Base-by-base conservation (phyloP, 1,140 invertebrate genomes). In the Eciton burchellii region DNA sequence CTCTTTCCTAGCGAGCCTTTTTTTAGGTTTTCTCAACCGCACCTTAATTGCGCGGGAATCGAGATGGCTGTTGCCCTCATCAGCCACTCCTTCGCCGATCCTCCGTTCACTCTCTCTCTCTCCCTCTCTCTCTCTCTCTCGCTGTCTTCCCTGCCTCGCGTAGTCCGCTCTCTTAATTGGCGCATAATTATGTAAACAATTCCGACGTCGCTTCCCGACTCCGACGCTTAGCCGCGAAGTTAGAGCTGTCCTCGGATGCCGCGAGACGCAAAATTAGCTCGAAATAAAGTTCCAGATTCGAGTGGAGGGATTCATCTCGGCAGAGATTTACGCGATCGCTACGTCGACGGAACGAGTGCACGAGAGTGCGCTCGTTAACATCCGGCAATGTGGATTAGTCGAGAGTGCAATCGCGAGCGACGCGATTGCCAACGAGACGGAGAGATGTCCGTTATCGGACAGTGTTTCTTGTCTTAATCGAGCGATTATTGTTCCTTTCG, bases 111-210 rank as follows among this genome's bases (percentile, higher is more conserved):
- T 62, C 74, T 63, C 19, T 57, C 43, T 49, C 66, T 66, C 56
- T 57, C 65, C 81, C 47, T 65, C 49, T n/a, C 68, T 82, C 83
- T 70, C 66, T 52, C 21, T 70, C n/a, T n/a, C n/a, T n/a, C n/a
- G n/a, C n/a, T n/a, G n/a, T n/a, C n/a, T 43, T n/a, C 29, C 82
- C 71, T 74, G 29, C 85, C 86, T 83, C 84, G 88, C 85, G 83
- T 84, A 84, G 84, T 63, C 81, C 76, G 86, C 88, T 90, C 82
- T 84, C 91, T 92, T 93, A 93, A 93, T 93, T 93, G 92, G 92
- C 89, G 89, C 91, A 92, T 92, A 93, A 92, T 93, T 93, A 93
- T 91, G 90, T 92, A 92, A 93, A 92, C 89, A 93, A 92, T 92
- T 89, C 84, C 49, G 65, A 84, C 87, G 59, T 83, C 62, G 62